Evolutionary conservation across 2,113 vertebrate species (phyloP).

Genomic region (Mesocricetus auratus): DNA sequence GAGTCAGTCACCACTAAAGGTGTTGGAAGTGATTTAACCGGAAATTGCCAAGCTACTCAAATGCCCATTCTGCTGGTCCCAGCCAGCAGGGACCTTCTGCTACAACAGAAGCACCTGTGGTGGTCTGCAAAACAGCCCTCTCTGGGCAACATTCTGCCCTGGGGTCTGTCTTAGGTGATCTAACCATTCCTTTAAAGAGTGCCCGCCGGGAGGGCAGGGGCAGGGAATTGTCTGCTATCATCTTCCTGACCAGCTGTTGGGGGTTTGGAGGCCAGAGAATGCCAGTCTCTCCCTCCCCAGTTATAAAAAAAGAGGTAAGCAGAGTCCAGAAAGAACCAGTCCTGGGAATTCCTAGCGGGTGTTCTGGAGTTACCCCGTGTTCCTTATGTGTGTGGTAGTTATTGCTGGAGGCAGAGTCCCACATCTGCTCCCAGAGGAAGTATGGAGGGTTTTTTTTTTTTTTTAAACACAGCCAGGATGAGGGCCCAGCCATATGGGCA

Average conservation of each 20-base stretch:
- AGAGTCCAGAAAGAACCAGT: neutral
- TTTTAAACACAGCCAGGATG: neutral
- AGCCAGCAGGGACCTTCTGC: neutral
- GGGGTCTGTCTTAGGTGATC: neutral
- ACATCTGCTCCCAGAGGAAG: slow-evolving; percentile 79
- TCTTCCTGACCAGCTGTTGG: slow-evolving; percentile 37
- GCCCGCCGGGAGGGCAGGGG: neutral
- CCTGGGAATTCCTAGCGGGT: neutral
- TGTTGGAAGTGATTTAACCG: slow-evolving; percentile 49
- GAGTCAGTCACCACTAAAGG: slow-evolving; percentile 42
- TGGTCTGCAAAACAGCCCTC: neutral
- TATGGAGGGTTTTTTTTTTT: slow-evolving; percentile 62
- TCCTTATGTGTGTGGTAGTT: slow-evolving; percentile 37
- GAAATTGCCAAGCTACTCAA: neutral
- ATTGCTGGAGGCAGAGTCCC: slow-evolving; percentile 62
- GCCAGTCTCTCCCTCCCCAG: neutral
- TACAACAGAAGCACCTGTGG: neutral
- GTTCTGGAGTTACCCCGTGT: slow-evolving; percentile 47
- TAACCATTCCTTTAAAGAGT: slow-evolving; percentile 30
- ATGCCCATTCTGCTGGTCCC: neutral
- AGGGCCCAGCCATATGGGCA: slow-evolving; percentile 63
- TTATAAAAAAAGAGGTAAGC: slow-evolving; percentile 1
- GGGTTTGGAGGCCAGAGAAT: neutral
- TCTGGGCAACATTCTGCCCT: neutral
- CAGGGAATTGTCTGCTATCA: slow-evolving; percentile 27